A percentile compares a stretch with the other conserved stretches of the same genome.
Evolutionary conservation across 2,888 invertebrate species (phyloP).

Genomic region (Sicus ferrugineus): DNA sequence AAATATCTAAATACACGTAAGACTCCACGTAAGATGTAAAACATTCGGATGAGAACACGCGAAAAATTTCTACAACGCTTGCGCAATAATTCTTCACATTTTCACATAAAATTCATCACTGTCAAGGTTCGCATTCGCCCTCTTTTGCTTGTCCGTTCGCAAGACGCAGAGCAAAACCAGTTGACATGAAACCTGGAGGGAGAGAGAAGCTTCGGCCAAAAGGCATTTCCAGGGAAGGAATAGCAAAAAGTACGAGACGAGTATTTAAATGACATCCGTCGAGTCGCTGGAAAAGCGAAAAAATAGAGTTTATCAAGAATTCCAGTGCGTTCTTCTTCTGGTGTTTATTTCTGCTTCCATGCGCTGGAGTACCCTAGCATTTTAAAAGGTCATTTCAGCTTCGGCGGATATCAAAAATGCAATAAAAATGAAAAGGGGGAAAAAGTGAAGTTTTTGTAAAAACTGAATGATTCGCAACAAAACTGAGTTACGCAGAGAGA

Average conservation of each 20-base stretch:
- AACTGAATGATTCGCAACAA: background rate
- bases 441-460: background rate
- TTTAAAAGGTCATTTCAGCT: background rate
- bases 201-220: no score
- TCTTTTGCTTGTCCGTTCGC: background rate
- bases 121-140: slow-evolving; percentile 45
- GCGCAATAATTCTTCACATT: slow-evolving; percentile 44
- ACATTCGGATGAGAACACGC: background rate
- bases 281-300: background rate
- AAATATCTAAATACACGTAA: no score
- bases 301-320: background rate
- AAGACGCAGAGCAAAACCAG: background rate
- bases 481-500: background rate
- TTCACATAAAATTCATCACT: slow-evolving; percentile 59
- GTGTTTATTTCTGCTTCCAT: no score
- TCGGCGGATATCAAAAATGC: no score
- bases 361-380: no score
- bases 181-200: background rate
- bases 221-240: background rate
- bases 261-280: slow-evolving; percentile 48
- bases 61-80: slow-evolving; percentile 20
- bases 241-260: slow-evolving; percentile 36
- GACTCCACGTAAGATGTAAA: no score
- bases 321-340: background rate
- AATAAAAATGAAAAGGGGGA: background rate